Percentiles rank a stretch among this genome's conserved stretches.
Evolutionary conservation across 2,113 vertebrate genomes (phyloP).

Genomic region (Xyrauchen texanus): DNA sequence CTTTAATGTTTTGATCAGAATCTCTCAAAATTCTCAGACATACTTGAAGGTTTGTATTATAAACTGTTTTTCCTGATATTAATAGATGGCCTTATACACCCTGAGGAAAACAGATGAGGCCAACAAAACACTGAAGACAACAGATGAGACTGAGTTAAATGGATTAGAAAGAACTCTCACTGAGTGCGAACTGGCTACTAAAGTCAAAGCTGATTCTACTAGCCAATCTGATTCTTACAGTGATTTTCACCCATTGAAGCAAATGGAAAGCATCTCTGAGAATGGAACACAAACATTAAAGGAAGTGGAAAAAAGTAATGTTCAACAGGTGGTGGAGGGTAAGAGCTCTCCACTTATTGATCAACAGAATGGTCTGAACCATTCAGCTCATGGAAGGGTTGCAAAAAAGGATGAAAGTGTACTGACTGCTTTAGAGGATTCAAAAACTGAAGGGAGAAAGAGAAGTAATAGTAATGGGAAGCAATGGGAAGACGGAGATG

Average conservation of each 20-base stretch:
- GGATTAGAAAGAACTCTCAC: conserved; percentile 28
- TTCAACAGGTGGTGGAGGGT: too few relatives aligned
- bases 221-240: conserved; percentile 12
- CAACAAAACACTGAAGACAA: conserved; percentile 48
- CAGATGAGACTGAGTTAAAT: conserved; percentile 38
- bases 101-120: conserved; percentile 61
- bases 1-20: too few relatives aligned
- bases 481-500: conserved; percentile 42
- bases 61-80: background rate
- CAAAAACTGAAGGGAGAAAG: background rate
- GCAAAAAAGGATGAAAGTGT: conserved; percentile 39
- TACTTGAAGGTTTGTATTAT: background rate
- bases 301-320: background rate
- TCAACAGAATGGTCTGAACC: too few relatives aligned
- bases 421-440: too few relatives aligned
- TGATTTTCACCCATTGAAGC: background rate
- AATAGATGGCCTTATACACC: conserved; percentile 62
- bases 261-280: background rate
- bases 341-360: too few relatives aligned
- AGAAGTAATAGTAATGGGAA: background rate
- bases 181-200: conserved; percentile 2
- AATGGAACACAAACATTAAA: background rate
- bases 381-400: background rate
- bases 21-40: background rate
- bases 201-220: conserved; percentile 39